Base-by-base conservation (phyloP, 2,797 vertebrate genomes). In the Melopsittacus undulatus region DNA sequence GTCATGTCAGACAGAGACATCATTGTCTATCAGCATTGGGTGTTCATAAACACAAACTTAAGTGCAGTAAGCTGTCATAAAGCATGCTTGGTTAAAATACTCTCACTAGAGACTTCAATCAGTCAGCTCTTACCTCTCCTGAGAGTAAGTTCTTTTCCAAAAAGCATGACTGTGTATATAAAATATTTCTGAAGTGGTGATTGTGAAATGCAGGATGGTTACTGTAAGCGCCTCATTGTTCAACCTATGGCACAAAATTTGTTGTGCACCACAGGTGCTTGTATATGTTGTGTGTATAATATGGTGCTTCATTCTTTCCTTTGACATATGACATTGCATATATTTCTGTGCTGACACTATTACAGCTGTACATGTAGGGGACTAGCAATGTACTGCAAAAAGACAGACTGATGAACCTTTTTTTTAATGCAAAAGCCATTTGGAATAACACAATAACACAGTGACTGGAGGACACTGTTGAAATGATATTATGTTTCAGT, bases 161-260 rank as follows among this genome's bases (percentile, higher is more conserved):
- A 54, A 38, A 85, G 68, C 57, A 62, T 72, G 76, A 79, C 56
- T 75, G 34, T 54, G 13, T 93, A 74, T 49, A 83, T 52, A 95
- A 57, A 75, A 70, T 87, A 24, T 70, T 90, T 80, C 78, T 83
- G 75, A 87, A 85, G 72, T 85, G 83, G 17, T 89, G 81, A 77
- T 64, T 83, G 56, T 91, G 83, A 91, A 91, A 72, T 62, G 68
- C 61, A 64, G 81, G 82, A 67, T 70, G 32, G 45, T 80, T 94
- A 51, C 48, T 78, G n/a, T 79, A 92, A 89, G 56, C 77, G 48
- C 34, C 64, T 87, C 68, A 21, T 87, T 95, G 86, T 91, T 94
- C 90, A 92, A 49, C 40, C 56, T 79, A 5, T 82, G 70, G 42
- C 83, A 92, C 70, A 70, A 89, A 95, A 89, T 80, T n/a, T n/a